phyloP scores from a whole-genome alignment of 2,888 invertebrate species.

The Papilio gigon region DNA sequence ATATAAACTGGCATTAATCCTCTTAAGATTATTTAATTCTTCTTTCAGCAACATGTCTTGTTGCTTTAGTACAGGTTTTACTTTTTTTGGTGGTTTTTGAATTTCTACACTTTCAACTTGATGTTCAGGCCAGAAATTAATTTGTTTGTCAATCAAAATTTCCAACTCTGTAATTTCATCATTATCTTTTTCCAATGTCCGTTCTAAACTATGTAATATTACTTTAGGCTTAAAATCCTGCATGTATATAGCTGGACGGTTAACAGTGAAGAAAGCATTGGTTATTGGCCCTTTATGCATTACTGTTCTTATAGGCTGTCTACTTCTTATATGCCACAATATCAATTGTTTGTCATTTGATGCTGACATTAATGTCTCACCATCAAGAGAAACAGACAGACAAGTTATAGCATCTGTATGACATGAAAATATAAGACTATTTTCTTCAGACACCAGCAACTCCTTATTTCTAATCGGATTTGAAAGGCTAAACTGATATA shows the following conservation, averaged over 20 bases:
- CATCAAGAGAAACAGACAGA: constrained; percentile 87
- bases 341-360: constrained; percentile 88
- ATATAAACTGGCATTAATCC: constrained; percentile 84
- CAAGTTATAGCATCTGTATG: constrained; percentile 87
- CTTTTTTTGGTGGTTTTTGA: constrained; percentile 51
- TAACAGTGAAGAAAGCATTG: constrained; percentile 85
- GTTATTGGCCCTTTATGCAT: constrained; percentile 88
- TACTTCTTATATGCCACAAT: constrained; percentile 91
- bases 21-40: constrained; percentile 80
- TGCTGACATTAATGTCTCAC: constrained; percentile 88
- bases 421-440: constrained; percentile 82
- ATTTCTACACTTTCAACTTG: constrained; percentile 47
- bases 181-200: constrained; percentile 81
- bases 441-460: constrained; percentile 82
- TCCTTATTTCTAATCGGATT: constrained; percentile 86
- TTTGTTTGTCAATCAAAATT: constrained; percentile 65
- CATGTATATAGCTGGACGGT: constrained; percentile 82
- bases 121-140: constrained; percentile 69
- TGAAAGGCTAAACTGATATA: constrained; percentile 86
- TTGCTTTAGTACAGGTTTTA: constrained; percentile 57
- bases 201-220: constrained; percentile 84
- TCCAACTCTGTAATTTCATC: constrained; percentile 75
- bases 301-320: constrained; percentile 87
- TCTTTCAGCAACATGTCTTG: constrained; percentile 65
- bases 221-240: constrained; percentile 82